A percentile compares a stretch with the other conserved stretches of the same genome.
Evolutionary conservation across 1,140 invertebrate genomes (phyloP).

Genomic region (Heliconius hermathena): DNA sequence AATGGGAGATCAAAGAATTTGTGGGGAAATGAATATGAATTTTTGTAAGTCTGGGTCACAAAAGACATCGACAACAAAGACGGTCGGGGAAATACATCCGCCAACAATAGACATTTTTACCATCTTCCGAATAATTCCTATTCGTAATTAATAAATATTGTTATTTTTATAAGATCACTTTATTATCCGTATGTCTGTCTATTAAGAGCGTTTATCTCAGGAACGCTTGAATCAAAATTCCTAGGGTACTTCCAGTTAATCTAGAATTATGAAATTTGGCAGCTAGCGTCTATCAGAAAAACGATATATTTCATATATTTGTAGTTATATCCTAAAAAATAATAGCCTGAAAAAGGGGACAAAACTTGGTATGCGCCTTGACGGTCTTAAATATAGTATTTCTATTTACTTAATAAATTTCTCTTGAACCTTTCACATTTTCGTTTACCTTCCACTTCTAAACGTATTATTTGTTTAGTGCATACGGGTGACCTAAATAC

Average conservation of each 20-base stretch:
- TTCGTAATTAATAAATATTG: background rate
- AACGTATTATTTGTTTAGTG: background rate
- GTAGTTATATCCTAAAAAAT: too few relatives aligned
- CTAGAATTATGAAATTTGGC: too few relatives aligned
- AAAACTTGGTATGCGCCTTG: too few relatives aligned
- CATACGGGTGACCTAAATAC: slow-evolving; percentile 58
- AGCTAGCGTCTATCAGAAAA: too few relatives aligned
- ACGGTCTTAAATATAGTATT: too few relatives aligned
- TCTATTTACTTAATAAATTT: too few relatives aligned
- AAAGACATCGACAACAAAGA: slow-evolving; percentile 4
- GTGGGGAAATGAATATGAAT: slow-evolving; percentile 12
- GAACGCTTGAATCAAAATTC: too few relatives aligned
- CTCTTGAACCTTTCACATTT: background rate
- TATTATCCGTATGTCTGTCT: too few relatives aligned
- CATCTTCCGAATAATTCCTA: background rate
- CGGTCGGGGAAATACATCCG: background rate
- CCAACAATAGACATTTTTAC: background rate
- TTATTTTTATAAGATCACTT: background rate
- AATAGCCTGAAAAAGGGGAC: too few relatives aligned
- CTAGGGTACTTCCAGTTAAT: too few relatives aligned
- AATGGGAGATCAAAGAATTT: slow-evolving; percentile 19
- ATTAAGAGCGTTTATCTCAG: too few relatives aligned
- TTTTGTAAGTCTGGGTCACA: slow-evolving; percentile 12
- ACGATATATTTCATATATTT: too few relatives aligned
- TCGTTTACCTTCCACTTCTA: background rate